A percentile compares a stretch with the other conserved stretches of the same genome.
Conservation (phyloP, 2,888 invertebrate species). For the Acrocyrtus sp. region DNA sequence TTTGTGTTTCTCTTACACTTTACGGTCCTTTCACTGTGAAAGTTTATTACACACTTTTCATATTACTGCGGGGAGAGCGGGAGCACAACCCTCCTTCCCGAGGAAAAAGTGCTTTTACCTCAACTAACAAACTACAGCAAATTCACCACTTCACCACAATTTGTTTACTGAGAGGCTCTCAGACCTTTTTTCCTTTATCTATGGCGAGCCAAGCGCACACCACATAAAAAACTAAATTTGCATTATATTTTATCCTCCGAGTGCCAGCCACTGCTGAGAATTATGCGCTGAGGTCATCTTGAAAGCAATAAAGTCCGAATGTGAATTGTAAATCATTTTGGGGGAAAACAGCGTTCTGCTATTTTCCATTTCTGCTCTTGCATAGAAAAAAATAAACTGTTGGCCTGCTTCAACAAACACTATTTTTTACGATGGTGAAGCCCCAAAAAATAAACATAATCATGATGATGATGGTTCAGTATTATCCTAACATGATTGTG, state of each 20-base stretch:
- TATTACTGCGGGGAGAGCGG: constrained; percentile 8
- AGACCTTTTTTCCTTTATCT: not conserved
- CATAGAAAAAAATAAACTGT: not conserved
- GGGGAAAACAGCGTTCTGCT: too few relatives aligned
- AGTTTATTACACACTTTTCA: constrained; percentile 25
- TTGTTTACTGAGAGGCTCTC: constrained; percentile 26
- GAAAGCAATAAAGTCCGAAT: constrained; percentile 24
- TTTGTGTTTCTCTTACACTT: too few relatives aligned
- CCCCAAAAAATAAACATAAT: constrained; percentile 7
- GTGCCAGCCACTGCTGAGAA: too few relatives aligned
- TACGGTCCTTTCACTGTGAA: constrained; percentile 10
- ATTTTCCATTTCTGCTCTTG: not conserved
- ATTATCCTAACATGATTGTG: too few relatives aligned
- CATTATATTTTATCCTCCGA: too few relatives aligned
- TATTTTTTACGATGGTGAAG: constrained; percentile 18
- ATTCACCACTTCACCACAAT: constrained; percentile 23
- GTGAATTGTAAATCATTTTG: constrained; percentile 22
- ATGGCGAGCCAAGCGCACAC: not conserved
- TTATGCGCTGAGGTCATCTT: constrained; percentile 9
- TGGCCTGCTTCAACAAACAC: too few relatives aligned
- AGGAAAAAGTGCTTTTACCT: not conserved
- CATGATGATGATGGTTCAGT: too few relatives aligned
- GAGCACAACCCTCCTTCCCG: too few relatives aligned
- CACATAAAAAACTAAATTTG: constrained; percentile 12
- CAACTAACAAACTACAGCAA: too few relatives aligned